Evolutionary conservation across 2,888 invertebrate genomes (phyloP).

Genomic region (Labia minor): DNA sequence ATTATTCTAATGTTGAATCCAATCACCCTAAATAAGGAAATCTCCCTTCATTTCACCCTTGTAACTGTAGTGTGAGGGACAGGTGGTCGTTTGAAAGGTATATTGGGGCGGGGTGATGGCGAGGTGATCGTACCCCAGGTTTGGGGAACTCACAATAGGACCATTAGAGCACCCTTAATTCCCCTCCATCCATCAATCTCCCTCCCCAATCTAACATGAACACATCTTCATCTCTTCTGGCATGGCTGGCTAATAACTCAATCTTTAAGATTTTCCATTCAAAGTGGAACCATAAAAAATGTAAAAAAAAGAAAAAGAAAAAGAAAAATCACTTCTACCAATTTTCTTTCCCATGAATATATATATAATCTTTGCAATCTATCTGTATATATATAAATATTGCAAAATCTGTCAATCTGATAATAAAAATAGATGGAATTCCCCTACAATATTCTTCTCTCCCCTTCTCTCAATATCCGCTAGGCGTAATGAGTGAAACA

Average conservation of each 20-base stretch:
- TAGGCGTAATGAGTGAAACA: background rate
- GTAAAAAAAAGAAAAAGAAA: too few species aligned
- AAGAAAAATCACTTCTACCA: background rate
- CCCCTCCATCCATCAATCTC: too few species aligned
- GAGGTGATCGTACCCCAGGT: background rate
- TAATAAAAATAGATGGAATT: too few species aligned
- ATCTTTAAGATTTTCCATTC: background rate
- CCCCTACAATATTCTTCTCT: too few species aligned
- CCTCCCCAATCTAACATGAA: too few species aligned
- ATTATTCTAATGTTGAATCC: too few species aligned
- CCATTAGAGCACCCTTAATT: too few species aligned
- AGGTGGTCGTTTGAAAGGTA: background rate
- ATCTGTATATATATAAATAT: background rate
- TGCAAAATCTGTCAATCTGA: background rate
- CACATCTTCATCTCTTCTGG: background rate
- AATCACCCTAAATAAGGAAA: too few species aligned
- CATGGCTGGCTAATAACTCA: conserved; percentile 5
- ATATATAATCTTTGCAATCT: background rate
- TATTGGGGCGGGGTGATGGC: background rate
- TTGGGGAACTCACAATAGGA: background rate
- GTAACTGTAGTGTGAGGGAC: background rate
- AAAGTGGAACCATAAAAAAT: background rate
- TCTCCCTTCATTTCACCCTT: background rate
- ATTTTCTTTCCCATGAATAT: background rate
- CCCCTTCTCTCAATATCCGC: too few species aligned